Evolutionary conservation across 2,888 invertebrate genomes (phyloP).

Genomic region (Ashinkailepas kermadecensis): DNA sequence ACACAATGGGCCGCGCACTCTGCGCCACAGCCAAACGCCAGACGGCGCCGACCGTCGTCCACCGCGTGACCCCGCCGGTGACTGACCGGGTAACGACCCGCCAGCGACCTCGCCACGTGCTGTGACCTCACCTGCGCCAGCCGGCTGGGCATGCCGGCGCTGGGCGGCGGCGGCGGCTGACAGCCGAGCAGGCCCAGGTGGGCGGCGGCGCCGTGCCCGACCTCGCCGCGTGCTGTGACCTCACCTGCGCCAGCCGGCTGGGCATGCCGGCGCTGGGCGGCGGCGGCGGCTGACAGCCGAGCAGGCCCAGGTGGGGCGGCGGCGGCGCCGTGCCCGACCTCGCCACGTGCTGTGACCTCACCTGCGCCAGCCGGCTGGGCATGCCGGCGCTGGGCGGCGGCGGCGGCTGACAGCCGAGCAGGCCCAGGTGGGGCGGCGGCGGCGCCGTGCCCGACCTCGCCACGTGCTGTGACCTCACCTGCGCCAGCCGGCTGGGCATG

Average conservation of each 20-base stretch:
- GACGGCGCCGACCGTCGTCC: no score
- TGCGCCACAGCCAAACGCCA: no score
- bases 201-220: no score
- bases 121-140: not conserved
- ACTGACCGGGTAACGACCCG: no score
- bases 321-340: no score
- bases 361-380: not conserved
- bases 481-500: not conserved
- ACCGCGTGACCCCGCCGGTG: no score
- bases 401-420: conserved; percentile 1
- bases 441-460: conserved; percentile 12
- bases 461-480: no score
- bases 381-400: not conserved
- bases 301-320: not conserved
- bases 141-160: not conserved
- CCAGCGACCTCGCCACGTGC: no score
- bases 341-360: no score
- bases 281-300: not conserved
- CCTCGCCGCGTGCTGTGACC: no score
- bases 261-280: not conserved
- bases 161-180: conserved; percentile 14
- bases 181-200: not conserved
- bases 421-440: not conserved
- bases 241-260: not conserved
- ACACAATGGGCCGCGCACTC: no score